phyloP scores from a whole-genome alignment of 2,113 vertebrate genomes.

The Apodemus speciosus region DNA sequence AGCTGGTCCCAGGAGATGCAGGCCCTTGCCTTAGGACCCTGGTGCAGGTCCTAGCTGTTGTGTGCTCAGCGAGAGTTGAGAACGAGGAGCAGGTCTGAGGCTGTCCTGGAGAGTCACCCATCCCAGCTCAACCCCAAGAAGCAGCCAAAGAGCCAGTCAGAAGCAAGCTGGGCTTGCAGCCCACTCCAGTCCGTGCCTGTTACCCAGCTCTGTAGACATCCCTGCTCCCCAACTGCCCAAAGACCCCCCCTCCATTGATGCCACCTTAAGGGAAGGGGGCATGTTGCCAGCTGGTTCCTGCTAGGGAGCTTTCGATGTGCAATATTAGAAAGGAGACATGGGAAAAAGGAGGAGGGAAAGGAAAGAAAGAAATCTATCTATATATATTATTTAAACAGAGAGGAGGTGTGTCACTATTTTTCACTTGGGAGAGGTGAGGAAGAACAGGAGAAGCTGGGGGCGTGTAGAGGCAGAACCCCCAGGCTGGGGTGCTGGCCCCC shows the following conservation, averaged over 20 bases:
- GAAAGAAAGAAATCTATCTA: conserved; percentile 85
- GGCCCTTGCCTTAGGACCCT: conserved; percentile 6
- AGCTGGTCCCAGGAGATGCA: conserved; percentile 62
- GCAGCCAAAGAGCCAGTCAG: conserved; percentile 80
- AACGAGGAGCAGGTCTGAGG: not conserved
- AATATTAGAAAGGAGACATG: conserved; percentile 91
- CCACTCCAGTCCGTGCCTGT: conserved; percentile 41
- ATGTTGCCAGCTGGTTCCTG: conserved; percentile 81
- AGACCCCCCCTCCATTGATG: conserved; percentile 49
- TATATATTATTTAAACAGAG: conserved; percentile 85
- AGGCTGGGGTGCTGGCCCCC: not conserved
- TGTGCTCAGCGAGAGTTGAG: conserved; percentile 26
- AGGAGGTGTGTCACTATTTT: conserved; percentile 61
- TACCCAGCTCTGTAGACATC: conserved; percentile 69
- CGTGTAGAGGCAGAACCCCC: conserved; percentile 36
- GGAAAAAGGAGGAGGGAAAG: conserved; percentile 76
- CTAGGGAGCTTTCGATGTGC: conserved; percentile 93
- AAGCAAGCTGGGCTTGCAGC: conserved; percentile 71
- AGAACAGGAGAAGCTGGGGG: conserved; percentile 64
- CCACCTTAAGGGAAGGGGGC: conserved; percentile 75
- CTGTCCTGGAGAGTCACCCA: not conserved
- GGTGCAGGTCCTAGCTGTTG: not conserved
- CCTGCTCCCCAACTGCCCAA: conserved; percentile 57
- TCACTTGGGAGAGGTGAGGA: conserved; percentile 71
- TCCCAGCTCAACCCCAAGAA: conserved; percentile 53